Evolutionary conservation across 2,888 invertebrate genomes (phyloP).

Genomic region (Pollenia angustigena): DNA sequence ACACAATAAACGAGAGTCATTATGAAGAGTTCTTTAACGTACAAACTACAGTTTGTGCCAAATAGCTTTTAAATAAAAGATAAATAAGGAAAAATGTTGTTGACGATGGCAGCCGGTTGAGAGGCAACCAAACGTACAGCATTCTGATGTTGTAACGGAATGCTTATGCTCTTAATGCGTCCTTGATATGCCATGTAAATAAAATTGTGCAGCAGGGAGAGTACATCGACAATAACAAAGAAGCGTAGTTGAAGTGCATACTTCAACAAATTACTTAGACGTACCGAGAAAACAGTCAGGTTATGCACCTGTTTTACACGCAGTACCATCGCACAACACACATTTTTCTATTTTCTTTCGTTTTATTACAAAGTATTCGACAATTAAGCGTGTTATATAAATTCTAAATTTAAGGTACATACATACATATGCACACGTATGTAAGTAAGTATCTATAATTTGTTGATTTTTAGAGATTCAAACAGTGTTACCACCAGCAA

Average conservation of each 20-base stretch:
- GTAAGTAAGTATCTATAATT: not conserved
- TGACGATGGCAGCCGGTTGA: slow-evolving; percentile 25
- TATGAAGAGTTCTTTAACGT: not conserved
- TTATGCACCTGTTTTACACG: slow-evolving; percentile 53
- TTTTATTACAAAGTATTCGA: not conserved
- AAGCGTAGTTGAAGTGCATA: slow-evolving; percentile 32
- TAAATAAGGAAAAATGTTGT: slow-evolving; percentile 23
- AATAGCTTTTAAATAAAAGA: slow-evolving; percentile 52
- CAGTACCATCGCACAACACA: slow-evolving; percentile 14
- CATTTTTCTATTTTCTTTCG: slow-evolving; percentile 2
- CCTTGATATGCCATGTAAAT: slow-evolving; percentile 59
- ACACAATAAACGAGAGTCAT: slow-evolving; percentile 51
- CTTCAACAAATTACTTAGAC: slow-evolving; percentile 40
- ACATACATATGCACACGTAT: not conserved
- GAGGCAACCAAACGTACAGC: slow-evolving; percentile 12
- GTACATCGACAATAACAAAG: slow-evolving; percentile 5
- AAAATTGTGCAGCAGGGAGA: slow-evolving; percentile 43
- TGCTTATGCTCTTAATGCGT: slow-evolving; percentile 55
- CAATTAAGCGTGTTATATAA: not conserved
- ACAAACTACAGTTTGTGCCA: slow-evolving; percentile 45
- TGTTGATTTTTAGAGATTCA: not conserved
- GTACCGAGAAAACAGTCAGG: not conserved
- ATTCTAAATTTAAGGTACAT: not conserved
- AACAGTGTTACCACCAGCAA: no score
- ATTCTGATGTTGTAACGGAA: slow-evolving; percentile 40